Base-by-base conservation (phyloP, 92 coral and sea anemone genomes). In the Parazoanthus atlanticus region DNA sequence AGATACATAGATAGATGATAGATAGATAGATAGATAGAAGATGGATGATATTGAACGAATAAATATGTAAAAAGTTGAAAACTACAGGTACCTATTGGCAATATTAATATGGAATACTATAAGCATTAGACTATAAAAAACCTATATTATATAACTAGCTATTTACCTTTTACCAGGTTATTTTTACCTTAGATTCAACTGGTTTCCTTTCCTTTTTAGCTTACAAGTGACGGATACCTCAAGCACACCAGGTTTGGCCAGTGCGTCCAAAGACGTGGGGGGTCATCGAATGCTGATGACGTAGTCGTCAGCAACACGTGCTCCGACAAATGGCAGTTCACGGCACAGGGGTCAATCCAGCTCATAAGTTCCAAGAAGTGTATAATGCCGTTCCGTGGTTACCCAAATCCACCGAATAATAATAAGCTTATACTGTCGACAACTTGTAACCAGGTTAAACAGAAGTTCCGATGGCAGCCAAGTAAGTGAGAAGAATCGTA, bases 381-480 rank as follows among this genome's bases (percentile, higher is more conserved):
- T 81, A 83, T 91, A 1, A 84, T 84, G 81, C 94, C 99, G 16
- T 40, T 0, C 40, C 79, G 77, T 6, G 88, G 90, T 52, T 83
- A 40, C 61, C 64, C 89, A n/a, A 92, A 82, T 47, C 98, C 99
- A 15, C 86, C 88, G 9, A 89, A 95, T 56, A 34, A 92, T 36
- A 77, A 87, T 19, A 91, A 91, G 56, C 85, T 96, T 58, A 91
- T 95, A 9, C 67, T 96, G 79, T 83, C 91, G 0, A 21, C 94
- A 5, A 85, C 93, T 46, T 96, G 99, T 89, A 94, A 93, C 32
- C 89, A 86, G 41, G 36, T 78, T 28, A 93, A 96, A 81, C 96
- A 95, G 83, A 82, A 89, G 33, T 95, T 96, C 91, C 87, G 85
- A 73, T 96, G 97, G 96, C 85, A 94, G 38, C 98, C 99, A 80